phyloP scores from a whole-genome alignment of 1,140 invertebrate species.

The Drosophila bipectinata region DNA sequence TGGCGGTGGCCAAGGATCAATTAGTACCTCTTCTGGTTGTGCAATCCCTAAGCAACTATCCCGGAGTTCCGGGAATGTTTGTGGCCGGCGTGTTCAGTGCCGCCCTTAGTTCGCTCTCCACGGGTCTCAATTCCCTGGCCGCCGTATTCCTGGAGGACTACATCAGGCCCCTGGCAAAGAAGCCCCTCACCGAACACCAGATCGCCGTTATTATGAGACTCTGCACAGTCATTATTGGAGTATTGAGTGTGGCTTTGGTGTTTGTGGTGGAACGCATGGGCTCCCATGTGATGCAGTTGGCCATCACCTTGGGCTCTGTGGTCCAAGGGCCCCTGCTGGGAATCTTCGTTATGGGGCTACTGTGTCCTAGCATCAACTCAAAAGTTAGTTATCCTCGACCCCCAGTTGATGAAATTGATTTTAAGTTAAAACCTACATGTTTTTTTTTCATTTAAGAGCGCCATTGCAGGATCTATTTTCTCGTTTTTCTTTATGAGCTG shows the following conservation, averaged over 20 bases:
- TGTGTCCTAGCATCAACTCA: conserved; percentile 92
- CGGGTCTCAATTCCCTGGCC: conserved; percentile 95
- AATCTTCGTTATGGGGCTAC: conserved; percentile 92
- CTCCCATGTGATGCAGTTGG: conserved; percentile 88
- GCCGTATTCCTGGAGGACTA: conserved; percentile 94
- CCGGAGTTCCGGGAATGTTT: conserved; percentile 92
- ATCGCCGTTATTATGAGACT: conserved; percentile 88
- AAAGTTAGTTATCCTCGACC: conserved; percentile 83
- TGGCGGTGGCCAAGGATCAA: conserved; percentile 90
- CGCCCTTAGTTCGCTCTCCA: conserved; percentile 95
- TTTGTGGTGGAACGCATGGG: conserved; percentile 90
- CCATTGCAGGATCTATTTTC: conserved; percentile 88
- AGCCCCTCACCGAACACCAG: conserved; percentile 87
- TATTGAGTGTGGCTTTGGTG: conserved; percentile 87
- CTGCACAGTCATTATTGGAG: conserved; percentile 89
- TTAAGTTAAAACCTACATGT: background rate
- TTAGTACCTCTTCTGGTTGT: conserved; percentile 91
- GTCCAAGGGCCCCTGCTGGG: conserved; percentile 91
- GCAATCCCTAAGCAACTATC: conserved; percentile 89
- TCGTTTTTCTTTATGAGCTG: conserved; percentile 90
- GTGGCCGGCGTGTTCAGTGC: conserved; percentile 94
- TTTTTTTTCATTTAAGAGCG: conserved; percentile 86
- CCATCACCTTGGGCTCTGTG: conserved; percentile 88
- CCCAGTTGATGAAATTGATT: background rate
- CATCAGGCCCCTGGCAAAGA: conserved; percentile 87